A percentile compares a stretch with the other conserved stretches of the same genome.
phyloP scores from a whole-genome alignment of 2,113 vertebrate genomes.

The Lophotis ruficrista region DNA sequence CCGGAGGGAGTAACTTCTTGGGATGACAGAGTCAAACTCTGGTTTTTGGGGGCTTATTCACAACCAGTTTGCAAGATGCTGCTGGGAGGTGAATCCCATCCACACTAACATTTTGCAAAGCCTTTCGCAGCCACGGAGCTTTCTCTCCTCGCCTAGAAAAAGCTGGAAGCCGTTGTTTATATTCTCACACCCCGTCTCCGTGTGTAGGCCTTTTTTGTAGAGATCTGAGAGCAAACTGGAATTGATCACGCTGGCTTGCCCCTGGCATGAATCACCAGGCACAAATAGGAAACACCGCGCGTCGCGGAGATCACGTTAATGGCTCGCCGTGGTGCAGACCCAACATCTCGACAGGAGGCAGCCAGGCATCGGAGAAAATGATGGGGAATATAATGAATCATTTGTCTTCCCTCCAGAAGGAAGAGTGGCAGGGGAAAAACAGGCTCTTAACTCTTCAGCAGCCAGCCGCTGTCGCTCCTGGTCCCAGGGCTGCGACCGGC shows the following conservation, averaged over 20 bases:
- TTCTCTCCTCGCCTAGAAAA: background rate
- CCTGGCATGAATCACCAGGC: conserved; percentile 15
- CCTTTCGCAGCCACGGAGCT: background rate
- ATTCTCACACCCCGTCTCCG: background rate
- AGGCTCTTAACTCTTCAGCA: conserved; percentile 38
- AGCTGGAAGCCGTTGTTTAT: fast-evolving
- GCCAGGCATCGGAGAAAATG: conserved; percentile 55
- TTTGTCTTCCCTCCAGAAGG: conserved; percentile 50
- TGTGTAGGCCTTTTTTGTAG: background rate
- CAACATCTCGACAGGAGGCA: conserved; percentile 34
- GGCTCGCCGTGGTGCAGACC: conserved; percentile 6
- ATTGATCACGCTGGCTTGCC: background rate
- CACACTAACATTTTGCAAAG: fast-evolving
- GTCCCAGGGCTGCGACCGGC: background rate
- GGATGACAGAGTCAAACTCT: no score
- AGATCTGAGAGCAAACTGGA: background rate
- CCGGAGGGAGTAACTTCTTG: no score
- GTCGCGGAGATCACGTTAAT: background rate
- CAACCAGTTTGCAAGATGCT: no score
- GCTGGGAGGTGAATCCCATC: background rate
- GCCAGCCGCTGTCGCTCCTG: background rate
- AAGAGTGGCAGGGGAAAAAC: background rate
- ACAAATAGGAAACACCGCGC: background rate
- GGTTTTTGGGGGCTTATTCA: no score
- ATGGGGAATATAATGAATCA: conserved; percentile 57